Conservation (phyloP, 2,113 vertebrate species). For the Nannospalax galili region DNA sequence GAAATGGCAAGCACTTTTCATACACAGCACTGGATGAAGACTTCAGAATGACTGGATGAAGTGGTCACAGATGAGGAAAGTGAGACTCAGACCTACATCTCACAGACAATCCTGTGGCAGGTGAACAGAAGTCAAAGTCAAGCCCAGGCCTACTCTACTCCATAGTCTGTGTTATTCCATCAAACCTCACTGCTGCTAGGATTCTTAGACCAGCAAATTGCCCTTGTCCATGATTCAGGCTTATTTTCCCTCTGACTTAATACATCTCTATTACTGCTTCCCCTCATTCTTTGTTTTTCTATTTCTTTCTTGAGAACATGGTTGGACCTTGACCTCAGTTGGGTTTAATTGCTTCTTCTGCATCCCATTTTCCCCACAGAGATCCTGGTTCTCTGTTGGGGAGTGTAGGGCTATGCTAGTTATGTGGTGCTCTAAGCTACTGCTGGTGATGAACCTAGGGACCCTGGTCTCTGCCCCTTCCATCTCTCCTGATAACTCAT, state of each 20-base stretch:
- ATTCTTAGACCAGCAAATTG: conserved; percentile 34
- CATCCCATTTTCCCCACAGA: conserved; percentile 73
- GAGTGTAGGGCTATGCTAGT: conserved; percentile 48
- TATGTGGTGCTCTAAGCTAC: neutral
- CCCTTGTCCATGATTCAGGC: neutral
- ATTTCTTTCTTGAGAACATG: conserved; percentile 66
- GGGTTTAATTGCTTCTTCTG: conserved; percentile 78
- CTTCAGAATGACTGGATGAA: neutral
- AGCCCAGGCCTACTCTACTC: neutral
- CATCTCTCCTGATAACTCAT: conserved; percentile 47
- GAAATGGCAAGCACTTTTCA: neutral
- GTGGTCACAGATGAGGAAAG: neutral
- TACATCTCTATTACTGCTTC: conserved; percentile 63
- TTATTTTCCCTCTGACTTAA: conserved; percentile 59
- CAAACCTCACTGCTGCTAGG: neutral
- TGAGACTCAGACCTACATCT: neutral
- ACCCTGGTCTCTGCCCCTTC: conserved; percentile 40
- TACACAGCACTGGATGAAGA: neutral
- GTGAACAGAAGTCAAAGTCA: neutral
- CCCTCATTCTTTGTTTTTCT: conserved; percentile 62
- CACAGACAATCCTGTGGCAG: neutral
- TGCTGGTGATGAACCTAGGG: conserved; percentile 45
- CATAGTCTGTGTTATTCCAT: neutral
- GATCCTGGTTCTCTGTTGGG: conserved; percentile 59
- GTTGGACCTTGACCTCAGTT: conserved; percentile 67